A percentile compares a stretch with the other conserved stretches of the same genome.
Conservation (phyloP, 2,888 invertebrate species). For the Eupeodes latifasciatus region DNA sequence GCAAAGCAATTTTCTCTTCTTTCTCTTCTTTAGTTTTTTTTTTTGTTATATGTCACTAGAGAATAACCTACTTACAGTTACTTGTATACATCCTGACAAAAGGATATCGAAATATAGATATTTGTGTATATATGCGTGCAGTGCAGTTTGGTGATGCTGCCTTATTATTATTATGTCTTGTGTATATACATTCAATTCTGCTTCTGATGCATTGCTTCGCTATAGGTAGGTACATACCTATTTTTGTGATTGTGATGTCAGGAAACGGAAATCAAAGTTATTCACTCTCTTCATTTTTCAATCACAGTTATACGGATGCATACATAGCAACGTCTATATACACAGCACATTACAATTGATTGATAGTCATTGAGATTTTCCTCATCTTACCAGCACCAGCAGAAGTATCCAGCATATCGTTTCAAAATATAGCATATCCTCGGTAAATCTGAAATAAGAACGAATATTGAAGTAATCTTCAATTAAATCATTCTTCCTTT, state of each 20-base stretch:
- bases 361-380: constrained; percentile 55
- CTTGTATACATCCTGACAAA: background rate
- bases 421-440: too few species aligned
- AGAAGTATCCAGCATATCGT: constrained; percentile 24
- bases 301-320: constrained; percentile 67
- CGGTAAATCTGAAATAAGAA: constrained; percentile 41
- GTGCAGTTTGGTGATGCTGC: background rate
- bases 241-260: constrained; percentile 11
- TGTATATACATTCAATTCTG: constrained; percentile 37
- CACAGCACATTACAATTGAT: constrained; percentile 51
- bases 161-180: background rate
- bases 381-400: background rate
- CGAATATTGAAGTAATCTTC: constrained; percentile 56
- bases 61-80: constrained; percentile 43
- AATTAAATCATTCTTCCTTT: constrained; percentile 65
- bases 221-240: too few species aligned
- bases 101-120: background rate
- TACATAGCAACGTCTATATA: constrained; percentile 22
- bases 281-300: constrained; percentile 56
- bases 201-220: too few species aligned
- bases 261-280: constrained; percentile 71
- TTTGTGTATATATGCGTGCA: background rate
- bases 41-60: background rate
- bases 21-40: background rate
- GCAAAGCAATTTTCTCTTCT: constrained; percentile 13